Conservation (phyloP, 1,140 invertebrate genomes). For the Diorhabda elongata region DNA sequence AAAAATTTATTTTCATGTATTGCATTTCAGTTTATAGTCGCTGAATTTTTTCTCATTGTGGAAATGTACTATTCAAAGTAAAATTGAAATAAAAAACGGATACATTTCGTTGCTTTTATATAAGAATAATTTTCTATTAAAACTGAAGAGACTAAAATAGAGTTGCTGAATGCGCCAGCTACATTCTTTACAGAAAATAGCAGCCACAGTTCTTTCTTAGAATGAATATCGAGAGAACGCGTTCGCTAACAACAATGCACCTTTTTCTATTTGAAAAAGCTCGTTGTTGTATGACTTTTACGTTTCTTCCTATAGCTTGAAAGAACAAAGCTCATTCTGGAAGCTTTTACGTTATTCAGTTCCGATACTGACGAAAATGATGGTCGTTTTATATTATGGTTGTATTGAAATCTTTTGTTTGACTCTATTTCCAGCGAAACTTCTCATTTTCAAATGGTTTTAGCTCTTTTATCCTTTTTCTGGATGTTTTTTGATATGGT, state of each 20-base stretch:
- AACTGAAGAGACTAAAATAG: slow-evolving; percentile 13
- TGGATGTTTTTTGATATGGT: not conserved
- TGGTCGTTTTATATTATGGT: slow-evolving; percentile 38
- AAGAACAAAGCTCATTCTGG: slow-evolving; percentile 45
- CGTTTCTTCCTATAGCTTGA: slow-evolving; percentile 41
- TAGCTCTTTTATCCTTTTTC: not conserved
- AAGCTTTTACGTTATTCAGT: slow-evolving; percentile 44
- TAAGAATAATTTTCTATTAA: slow-evolving; percentile 26
- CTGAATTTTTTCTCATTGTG: not conserved
- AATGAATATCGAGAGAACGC: slow-evolving; percentile 40
- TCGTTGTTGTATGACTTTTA: slow-evolving; percentile 46
- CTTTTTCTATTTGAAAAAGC: slow-evolving; percentile 40
- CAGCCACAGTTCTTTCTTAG: slow-evolving; percentile 37
- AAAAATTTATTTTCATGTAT: too few species aligned
- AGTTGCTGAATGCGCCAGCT: slow-evolving; percentile 20
- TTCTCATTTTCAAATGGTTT: slow-evolving; percentile 18
- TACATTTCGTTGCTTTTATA: slow-evolving; percentile 1
- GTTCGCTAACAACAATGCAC: slow-evolving; percentile 37
- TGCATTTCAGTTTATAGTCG: too few species aligned
- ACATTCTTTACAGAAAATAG: slow-evolving; percentile 30
- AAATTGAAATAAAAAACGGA: slow-evolving; percentile 7
- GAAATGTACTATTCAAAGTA: slow-evolving; percentile 4
- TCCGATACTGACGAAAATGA: slow-evolving; percentile 45
- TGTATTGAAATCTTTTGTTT: slow-evolving; percentile 14
- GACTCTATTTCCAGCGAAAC: slow-evolving; percentile 1